These are phyloP conservation scores for Denticeps clupeoides DNA, from an alignment of 2,797 vertebrate genomes.

Conservation along the genomic window DNA sequence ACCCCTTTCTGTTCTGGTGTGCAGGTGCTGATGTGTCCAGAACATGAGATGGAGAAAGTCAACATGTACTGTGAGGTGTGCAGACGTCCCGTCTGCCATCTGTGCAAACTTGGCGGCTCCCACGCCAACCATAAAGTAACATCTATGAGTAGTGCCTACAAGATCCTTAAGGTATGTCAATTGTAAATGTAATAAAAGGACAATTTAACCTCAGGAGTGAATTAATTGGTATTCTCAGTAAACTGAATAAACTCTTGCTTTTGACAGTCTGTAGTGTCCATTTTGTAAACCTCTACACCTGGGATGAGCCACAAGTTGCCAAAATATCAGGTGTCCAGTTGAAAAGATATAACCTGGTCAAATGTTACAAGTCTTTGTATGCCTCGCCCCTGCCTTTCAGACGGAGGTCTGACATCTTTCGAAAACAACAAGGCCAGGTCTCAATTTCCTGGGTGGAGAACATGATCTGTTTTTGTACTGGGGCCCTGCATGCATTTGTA, in stretches of 20 bases:
- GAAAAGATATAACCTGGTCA: not conserved
- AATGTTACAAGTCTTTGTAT: not conserved
- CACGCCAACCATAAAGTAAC: slow-evolving; percentile 93
- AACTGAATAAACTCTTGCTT: not conserved
- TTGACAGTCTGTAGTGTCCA: not conserved
- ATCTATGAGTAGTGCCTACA: slow-evolving; percentile 91
- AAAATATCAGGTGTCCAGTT: not conserved
- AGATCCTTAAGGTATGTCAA: slow-evolving; percentile 86
- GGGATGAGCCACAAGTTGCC: not conserved
- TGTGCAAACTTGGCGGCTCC: slow-evolving; percentile 85
- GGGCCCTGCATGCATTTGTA: slow-evolving; percentile 33
- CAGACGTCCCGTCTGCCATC: slow-evolving; percentile 85
- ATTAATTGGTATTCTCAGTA: not conserved
- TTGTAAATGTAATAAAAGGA: no score
- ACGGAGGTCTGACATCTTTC: slow-evolving; percentile 14
- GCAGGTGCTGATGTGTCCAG: slow-evolving; percentile 94
- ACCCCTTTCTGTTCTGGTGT: not conserved
- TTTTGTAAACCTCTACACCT: not conserved
- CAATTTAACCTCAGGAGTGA: not conserved
- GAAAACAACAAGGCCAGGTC: slow-evolving; percentile 7
- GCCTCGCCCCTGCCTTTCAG: not conserved
- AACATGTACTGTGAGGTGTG: slow-evolving; percentile 99
- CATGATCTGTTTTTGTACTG: slow-evolving; percentile 15
- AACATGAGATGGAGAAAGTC: slow-evolving; percentile 94
- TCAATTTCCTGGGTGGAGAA: slow-evolving; percentile 23